These are phyloP conservation scores for Neoascia interrupta DNA, from an alignment of 2,888 invertebrate genomes.

Conservation along the genomic window DNA sequence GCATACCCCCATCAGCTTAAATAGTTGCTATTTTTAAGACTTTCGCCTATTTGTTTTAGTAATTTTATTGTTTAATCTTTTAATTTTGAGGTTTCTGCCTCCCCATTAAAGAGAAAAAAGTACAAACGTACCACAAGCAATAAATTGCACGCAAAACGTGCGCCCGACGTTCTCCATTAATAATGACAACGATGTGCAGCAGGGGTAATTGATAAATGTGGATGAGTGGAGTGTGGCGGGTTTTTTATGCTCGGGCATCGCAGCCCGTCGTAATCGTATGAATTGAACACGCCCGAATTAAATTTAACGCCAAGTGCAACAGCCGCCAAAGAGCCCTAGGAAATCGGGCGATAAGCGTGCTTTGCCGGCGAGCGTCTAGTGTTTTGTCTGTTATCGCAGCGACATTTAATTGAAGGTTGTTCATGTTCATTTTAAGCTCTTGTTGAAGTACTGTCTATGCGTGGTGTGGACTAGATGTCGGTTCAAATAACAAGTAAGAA, in stretches of 20 bases:
- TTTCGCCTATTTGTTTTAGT: slow-evolving; percentile 6
- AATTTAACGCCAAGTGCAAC: slow-evolving; percentile 47
- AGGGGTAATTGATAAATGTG: slow-evolving; percentile 21
- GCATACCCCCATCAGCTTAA: slow-evolving; percentile 57
- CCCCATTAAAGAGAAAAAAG: neutral
- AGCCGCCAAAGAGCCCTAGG: slow-evolving; percentile 43
- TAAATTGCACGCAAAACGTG: slow-evolving; percentile 30
- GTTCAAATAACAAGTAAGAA: slow-evolving; percentile 37
- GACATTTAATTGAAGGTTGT: slow-evolving; percentile 42
- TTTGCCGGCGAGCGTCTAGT: slow-evolving; percentile 11
- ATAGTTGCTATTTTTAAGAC: neutral
- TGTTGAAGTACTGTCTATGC: slow-evolving; percentile 9
- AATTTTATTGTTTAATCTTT: too few species aligned
- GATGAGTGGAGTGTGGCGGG: slow-evolving; percentile 1
- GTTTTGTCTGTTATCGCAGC: neutral
- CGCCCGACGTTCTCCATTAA: slow-evolving; percentile 46
- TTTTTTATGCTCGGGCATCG: slow-evolving; percentile 3
- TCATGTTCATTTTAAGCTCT: slow-evolving; percentile 22
- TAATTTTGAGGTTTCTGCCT: neutral
- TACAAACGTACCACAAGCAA: neutral
- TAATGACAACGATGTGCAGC: slow-evolving; percentile 45
- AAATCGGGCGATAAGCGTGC: slow-evolving; percentile 52
- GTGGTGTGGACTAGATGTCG: slow-evolving; percentile 29
- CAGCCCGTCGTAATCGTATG: slow-evolving; percentile 8
- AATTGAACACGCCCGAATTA: slow-evolving; percentile 53